Percentiles rank a stretch among this genome's conserved stretches.
phyloP scores from a whole-genome alignment of 2,113 vertebrate genomes.

The Jaculus jaculus region DNA sequence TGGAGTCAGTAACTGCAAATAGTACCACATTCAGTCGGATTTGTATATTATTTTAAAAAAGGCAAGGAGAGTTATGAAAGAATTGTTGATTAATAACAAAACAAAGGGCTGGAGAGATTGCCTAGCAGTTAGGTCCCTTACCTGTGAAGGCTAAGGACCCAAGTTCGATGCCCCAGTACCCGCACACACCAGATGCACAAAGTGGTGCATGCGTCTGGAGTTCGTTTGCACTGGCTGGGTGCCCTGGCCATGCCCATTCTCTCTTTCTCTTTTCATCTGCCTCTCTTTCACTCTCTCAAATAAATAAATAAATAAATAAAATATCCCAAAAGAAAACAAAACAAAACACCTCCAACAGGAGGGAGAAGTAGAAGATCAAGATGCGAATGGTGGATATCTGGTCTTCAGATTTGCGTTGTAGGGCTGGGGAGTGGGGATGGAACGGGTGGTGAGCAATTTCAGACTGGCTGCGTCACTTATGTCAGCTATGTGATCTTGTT shows the following conservation, averaged over 20 bases:
- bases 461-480: not conserved
- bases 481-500: not conserved
- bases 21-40: not conserved
- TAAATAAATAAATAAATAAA: too few species aligned
- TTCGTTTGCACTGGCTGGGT: too few species aligned
- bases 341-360: not conserved
- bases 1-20: not conserved
- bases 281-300: too few species aligned
- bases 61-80: not conserved
- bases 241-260: too few species aligned
- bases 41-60: conserved; percentile 14
- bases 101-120: not conserved
- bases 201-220: too few species aligned
- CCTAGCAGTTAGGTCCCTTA: not conserved
- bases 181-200: too few species aligned
- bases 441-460: not conserved
- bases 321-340: not conserved
- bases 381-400: not conserved
- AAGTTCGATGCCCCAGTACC: too few species aligned
- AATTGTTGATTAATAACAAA: not conserved
- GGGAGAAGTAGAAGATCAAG: not conserved
- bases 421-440: not conserved
- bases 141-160: too few species aligned
- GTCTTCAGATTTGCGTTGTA: not conserved
- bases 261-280: too few species aligned